phyloP scores from a whole-genome alignment of 1,140 invertebrate species.

The Prorops nasuta region DNA sequence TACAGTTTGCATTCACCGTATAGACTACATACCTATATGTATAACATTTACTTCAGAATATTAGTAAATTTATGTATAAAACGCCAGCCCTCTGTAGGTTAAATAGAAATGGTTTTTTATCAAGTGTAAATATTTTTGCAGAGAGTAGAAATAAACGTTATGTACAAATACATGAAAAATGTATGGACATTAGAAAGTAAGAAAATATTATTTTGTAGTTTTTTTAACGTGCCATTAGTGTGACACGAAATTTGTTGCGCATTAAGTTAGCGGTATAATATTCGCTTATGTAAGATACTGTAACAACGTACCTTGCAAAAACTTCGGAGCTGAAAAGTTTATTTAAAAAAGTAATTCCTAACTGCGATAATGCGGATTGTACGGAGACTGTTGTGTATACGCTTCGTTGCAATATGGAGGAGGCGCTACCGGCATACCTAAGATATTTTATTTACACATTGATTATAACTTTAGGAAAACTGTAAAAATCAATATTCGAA shows the following conservation, averaged over 20 bases:
- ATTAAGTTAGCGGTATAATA: background rate
- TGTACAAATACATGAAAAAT: too few relatives aligned
- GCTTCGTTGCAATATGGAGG: slow-evolving; percentile 24
- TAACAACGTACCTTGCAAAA: background rate
- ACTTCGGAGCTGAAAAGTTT: background rate
- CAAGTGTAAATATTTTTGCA: too few relatives aligned
- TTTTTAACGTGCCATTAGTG: background rate
- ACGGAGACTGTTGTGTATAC: slow-evolving; percentile 38
- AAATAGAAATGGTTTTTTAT: too few relatives aligned
- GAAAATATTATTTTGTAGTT: background rate
- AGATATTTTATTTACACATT: slow-evolving; percentile 16
- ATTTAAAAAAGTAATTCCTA: background rate
- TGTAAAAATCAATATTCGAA: background rate
- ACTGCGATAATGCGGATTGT: slow-evolving; percentile 35
- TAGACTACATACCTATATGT: background rate
- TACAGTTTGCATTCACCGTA: background rate
- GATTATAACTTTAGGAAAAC: slow-evolving; percentile 1
- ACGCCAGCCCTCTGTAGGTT: background rate
- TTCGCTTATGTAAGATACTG: too few relatives aligned
- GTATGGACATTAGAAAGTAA: too few relatives aligned
- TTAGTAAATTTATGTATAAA: background rate
- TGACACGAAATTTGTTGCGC: background rate
- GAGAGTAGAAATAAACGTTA: too few relatives aligned
- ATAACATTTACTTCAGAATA: background rate
- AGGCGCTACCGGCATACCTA: slow-evolving; percentile 20